A percentile compares a stretch with the other conserved stretches of the same genome.
phyloP scores from a whole-genome alignment of 2,113 vertebrate species.

The Hystrix brachyura region DNA sequence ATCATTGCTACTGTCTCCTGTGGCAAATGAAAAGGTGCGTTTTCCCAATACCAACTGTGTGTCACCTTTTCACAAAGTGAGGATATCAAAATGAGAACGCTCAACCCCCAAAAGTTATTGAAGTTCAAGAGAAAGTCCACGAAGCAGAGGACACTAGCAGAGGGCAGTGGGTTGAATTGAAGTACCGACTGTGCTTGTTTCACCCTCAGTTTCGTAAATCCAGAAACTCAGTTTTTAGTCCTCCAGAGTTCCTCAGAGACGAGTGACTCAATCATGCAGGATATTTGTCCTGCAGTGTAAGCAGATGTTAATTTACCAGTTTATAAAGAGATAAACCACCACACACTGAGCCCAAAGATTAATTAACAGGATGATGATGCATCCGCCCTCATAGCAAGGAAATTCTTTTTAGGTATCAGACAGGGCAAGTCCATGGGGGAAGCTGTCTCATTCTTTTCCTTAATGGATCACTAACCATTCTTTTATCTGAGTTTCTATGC shows the following conservation, averaged over 20 bases:
- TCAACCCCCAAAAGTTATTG: not conserved
- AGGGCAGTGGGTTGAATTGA: not conserved
- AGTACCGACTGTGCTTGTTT: not conserved
- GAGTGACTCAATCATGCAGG: not conserved
- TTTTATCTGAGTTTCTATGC: not conserved
- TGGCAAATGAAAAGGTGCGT: not conserved
- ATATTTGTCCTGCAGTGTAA: not conserved
- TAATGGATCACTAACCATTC: not conserved
- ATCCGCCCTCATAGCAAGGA: not conserved
- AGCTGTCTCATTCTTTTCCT: not conserved
- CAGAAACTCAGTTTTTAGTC: not conserved
- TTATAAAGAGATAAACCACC: not conserved
- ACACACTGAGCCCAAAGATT: not conserved
- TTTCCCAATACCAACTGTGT: not conserved
- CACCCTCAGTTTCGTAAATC: not conserved
- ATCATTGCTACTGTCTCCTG: not conserved
- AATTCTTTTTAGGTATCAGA: not conserved
- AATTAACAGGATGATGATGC: not conserved
- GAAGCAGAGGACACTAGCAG: not conserved
- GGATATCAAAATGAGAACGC: not conserved
- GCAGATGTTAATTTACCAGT: constrained; percentile 9
- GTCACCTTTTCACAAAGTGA: not conserved
- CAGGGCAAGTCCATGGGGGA: not conserved
- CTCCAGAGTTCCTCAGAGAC: not conserved
- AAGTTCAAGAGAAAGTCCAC: not conserved